A percentile compares a stretch with the other conserved stretches of the same genome.
Conservation (phyloP, 2,797 vertebrate genomes). For the Paedocypris micromegethes region DNA sequence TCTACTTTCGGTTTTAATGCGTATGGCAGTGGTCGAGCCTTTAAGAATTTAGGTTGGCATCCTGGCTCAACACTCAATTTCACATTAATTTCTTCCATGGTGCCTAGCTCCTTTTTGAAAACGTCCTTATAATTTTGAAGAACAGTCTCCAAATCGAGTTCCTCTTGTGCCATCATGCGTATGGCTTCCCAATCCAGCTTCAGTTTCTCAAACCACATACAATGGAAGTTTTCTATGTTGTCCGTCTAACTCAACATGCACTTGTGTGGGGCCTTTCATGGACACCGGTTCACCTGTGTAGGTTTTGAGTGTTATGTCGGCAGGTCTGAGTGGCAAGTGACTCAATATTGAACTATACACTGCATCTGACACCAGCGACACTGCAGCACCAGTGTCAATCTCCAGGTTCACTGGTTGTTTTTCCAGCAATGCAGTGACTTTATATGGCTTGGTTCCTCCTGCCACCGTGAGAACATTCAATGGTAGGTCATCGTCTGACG, state of each 20-base stretch:
- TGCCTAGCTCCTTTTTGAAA: slow-evolving; percentile 8
- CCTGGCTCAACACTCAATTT: slow-evolving; percentile 3
- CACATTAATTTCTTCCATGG: background rate
- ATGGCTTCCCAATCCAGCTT: slow-evolving; percentile 10
- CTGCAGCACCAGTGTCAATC: slow-evolving; percentile 11
- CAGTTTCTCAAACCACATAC: slow-evolving; percentile 6
- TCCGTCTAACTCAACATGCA: background rate
- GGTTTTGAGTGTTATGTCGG: background rate
- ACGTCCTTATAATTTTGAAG: background rate
- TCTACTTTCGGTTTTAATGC: background rate
- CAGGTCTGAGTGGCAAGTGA: background rate
- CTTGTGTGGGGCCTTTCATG: background rate
- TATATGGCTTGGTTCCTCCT: background rate
- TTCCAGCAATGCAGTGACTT: background rate
- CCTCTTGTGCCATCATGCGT: slow-evolving; percentile 1
- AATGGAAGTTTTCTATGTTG: slow-evolving; percentile 2
- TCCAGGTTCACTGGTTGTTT: slow-evolving; percentile 7
- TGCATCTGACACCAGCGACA: slow-evolving; percentile 8
- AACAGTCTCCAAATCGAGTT: background rate
- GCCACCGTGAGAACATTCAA: slow-evolving; percentile 2
- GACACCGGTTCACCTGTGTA: background rate
- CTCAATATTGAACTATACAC: background rate
- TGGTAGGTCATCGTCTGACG: background rate
- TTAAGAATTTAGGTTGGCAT: slow-evolving; percentile 1
- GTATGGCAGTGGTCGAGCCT: background rate